Base-by-base conservation (phyloP, 2,113 vertebrate species). In the Cyprinodon brontotheroides region DNA sequence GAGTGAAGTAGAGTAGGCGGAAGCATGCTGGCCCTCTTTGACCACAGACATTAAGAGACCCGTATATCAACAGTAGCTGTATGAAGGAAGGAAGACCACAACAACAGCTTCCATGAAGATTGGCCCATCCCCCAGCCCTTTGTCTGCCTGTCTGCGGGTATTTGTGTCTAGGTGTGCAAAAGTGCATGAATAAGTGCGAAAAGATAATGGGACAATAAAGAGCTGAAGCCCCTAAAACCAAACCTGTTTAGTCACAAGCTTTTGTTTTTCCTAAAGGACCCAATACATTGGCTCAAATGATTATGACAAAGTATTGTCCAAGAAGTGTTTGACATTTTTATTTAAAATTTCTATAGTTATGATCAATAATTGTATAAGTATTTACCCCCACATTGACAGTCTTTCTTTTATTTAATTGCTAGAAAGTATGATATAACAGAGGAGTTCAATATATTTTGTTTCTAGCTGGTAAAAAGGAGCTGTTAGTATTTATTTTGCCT, bases 131-230 rank as follows among this genome's bases (percentile, higher is more conserved):
- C 80, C 81, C 82, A 65, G 53, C 40, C 73, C 72, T 81, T 69
- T 75, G 74, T 86, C 53, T 45, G 70, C 61, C 61, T 84, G 72
- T 74, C 69, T 70, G 50, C 37, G 50, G 74, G 75, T 41, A 64
- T 79, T 72, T 22, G 61, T 73, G 75, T 80, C 64, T 75, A 75
- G 77, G 83, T 90, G 87, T 77, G 82, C 75, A 61, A 65, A 67
- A 79, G 74, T 77, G 78, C 75, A 78, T 77, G 72, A 84, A 65
- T 74, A 82, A 72, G 77, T 66, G 79, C 65, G 59, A 3, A 12
- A 75, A 74, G 78, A 69, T 48, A 65, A 41, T 41, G 59, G 79
- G 86, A 89, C 87, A 91, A 92, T 83, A 79, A 74, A 67, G 68
- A 82, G 59, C 60, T 41, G 74, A 84, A 62, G 17, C 60, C 38